A percentile compares a stretch with the other conserved stretches of the same genome.
Conservation (phyloP, 1,140 invertebrate genomes). For the Nasonia longicornis region DNA sequence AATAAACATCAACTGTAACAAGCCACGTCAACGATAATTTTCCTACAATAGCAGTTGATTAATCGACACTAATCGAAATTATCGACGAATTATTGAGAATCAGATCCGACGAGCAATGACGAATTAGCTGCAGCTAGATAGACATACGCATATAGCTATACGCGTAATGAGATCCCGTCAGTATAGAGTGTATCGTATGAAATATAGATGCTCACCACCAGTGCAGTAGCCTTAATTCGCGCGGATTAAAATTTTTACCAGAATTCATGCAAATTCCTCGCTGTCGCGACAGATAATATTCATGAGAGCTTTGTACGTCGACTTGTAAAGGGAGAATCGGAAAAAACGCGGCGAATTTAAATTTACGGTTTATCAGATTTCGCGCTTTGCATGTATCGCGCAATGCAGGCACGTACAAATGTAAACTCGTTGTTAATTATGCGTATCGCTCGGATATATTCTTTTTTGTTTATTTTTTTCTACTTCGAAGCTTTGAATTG, state of each 20-base stretch:
- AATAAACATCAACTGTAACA: too few relatives aligned
- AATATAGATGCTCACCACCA: not conserved
- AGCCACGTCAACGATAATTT: too few relatives aligned
- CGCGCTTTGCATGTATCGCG: not conserved
- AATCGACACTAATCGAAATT: too few relatives aligned
- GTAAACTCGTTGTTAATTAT: not conserved
- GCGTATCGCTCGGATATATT: not conserved
- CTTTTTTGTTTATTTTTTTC: not conserved
- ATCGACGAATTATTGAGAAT: too few relatives aligned
- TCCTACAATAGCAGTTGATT: too few relatives aligned
- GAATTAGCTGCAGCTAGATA: too few relatives aligned
- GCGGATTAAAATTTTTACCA: slow-evolving; percentile 23
- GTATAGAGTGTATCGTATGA: too few relatives aligned
- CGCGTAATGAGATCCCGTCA: too few relatives aligned
- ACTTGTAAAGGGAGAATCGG: too few relatives aligned
- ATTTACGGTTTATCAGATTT: slow-evolving; percentile 17
- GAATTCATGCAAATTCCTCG: slow-evolving; percentile 1
- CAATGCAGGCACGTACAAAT: not conserved
- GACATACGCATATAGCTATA: too few relatives aligned
- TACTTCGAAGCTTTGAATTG: not conserved
- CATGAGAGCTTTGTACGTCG: not conserved
- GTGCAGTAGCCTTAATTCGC: not conserved
- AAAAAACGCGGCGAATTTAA: slow-evolving; percentile 3
- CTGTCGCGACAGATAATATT: slow-evolving; percentile 15
- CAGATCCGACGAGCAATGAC: too few relatives aligned